Evolutionary conservation across 2,888 invertebrate species (phyloP).

Genomic region (Lycaena phlaeas): DNA sequence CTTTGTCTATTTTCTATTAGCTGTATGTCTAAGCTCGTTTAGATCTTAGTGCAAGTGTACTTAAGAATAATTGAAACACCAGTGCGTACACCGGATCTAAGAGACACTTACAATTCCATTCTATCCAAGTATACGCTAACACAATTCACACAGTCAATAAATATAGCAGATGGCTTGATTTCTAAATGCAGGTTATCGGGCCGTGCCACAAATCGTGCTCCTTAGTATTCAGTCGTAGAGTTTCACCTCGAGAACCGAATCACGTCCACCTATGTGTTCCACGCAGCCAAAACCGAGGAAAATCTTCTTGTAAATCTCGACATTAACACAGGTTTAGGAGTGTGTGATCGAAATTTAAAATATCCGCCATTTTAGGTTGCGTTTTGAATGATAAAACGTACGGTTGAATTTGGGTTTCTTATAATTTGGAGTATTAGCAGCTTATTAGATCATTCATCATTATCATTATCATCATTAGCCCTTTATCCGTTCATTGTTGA

Average conservation of each 20-base stretch:
- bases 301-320: constrained; percentile 70
- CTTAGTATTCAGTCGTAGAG: constrained; percentile 63
- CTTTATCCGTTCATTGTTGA: too few species aligned
- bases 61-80: too few species aligned
- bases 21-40: too few species aligned
- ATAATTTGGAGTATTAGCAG: too few species aligned
- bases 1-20: too few species aligned
- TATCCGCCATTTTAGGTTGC: constrained; percentile 12
- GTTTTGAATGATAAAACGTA: neutral
- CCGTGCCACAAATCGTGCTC: constrained; percentile 65
- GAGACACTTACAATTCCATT: constrained; percentile 34
- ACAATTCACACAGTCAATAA: constrained; percentile 58
- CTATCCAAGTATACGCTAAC: constrained; percentile 32
- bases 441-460: too few species aligned
- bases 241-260: constrained; percentile 50
- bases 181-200: constrained; percentile 72
- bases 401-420: constrained; percentile 5
- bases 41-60: too few species aligned
- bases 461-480: too few species aligned
- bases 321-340: constrained; percentile 64
- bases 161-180: constrained; percentile 64
- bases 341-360: constrained; percentile 57
- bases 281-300: constrained; percentile 47
- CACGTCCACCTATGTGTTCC: constrained; percentile 70
- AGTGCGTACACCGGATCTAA: too few species aligned